Base-by-base conservation (phyloP, 2,888 invertebrate genomes). In the Andrena dorsata region DNA sequence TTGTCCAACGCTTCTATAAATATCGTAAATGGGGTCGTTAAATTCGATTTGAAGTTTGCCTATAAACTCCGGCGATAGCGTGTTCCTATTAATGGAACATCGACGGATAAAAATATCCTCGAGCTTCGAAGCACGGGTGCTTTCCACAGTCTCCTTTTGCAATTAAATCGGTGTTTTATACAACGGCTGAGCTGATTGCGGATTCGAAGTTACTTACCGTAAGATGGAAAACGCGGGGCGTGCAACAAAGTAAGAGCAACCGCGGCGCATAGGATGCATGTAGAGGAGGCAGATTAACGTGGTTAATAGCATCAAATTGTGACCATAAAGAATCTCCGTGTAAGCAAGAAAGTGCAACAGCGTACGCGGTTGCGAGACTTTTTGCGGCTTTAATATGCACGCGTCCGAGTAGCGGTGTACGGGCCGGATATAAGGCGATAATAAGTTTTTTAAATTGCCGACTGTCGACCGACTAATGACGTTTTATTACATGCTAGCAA, bases 171-270 rank as follows among this genome's bases (percentile, higher is more conserved):
- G 7, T 0, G 35, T 58, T 81, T 74, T 65, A 53, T 49, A 23
- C 53, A 13, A 20, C 66, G 26, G n/a, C 56, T 10, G 13, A 32
- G 71, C 63, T 68, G 30, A 68, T 80, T 64, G 86, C 83, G 86
- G 87, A 87, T 83, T 86, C 84, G 82, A 87, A 74, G 60, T 51
- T 47, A 74, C 41, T 61, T 69, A 20, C 35, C 35, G 56, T 35
- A 56, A 58, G 56, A 41, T 23, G 28, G 72, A 49, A 63, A 72
- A 8, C 47, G 28, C 41, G 30, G 35, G 35, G 73, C 63, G 56
- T 8, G 16, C 70, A 53, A 65, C 53, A 70, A 84, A 85, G 56
- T 81, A 77, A 84, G 70, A 77, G 60, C 51, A 61, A 65, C 64
- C 49, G 56, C 20, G 26, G 20, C 41, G 13, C n/a, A 16, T 20